These are phyloP conservation scores for Dipodomys ordii DNA, from an alignment of 2,113 vertebrate species.

Conservation along the genomic window DNA sequence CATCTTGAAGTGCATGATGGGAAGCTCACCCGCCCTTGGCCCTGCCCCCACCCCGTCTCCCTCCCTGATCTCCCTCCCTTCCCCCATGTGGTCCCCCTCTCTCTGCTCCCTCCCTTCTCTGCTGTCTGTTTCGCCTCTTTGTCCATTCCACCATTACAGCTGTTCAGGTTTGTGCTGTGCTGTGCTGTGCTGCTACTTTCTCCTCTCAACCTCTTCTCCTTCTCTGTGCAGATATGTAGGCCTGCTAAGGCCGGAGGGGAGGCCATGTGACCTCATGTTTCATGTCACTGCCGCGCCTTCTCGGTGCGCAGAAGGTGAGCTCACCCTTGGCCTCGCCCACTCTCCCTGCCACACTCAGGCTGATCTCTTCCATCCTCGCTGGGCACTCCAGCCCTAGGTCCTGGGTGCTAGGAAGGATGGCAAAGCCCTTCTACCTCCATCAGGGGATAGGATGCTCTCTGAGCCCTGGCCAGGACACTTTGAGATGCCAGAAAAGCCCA, in stretches of 20 bases:
- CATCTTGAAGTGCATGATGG: slow-evolving; percentile 91
- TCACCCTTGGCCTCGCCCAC: slow-evolving; percentile 78
- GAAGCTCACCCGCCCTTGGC: slow-evolving; percentile 67
- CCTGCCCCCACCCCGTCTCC: neutral
- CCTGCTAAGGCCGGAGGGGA: slow-evolving; percentile 99
- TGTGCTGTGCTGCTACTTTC: slow-evolving; percentile 83
- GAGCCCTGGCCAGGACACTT: slow-evolving; percentile 28
- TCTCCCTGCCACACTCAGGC: slow-evolving; percentile 72
- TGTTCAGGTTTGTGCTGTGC: slow-evolving; percentile 86
- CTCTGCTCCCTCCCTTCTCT: neutral
- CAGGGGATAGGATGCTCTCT: neutral
- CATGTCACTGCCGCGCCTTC: slow-evolving; percentile 99
- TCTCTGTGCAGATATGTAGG: slow-evolving; percentile 98
- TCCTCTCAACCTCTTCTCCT: slow-evolving; percentile 93
- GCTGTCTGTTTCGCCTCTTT: neutral
- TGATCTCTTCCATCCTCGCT: slow-evolving; percentile 60
- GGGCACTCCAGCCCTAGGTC: neutral
- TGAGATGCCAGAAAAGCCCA: neutral
- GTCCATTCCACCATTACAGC: slow-evolving; percentile 73
- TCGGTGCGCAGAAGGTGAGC: slow-evolving; percentile 99
- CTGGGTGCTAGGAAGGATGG: neutral
- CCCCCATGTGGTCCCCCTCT: neutral
- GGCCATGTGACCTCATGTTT: slow-evolving; percentile 99
- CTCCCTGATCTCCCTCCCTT: neutral
- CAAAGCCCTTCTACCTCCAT: neutral